Base-by-base conservation (phyloP, 2,797 vertebrate genomes). In the Helostoma temminkii region DNA sequence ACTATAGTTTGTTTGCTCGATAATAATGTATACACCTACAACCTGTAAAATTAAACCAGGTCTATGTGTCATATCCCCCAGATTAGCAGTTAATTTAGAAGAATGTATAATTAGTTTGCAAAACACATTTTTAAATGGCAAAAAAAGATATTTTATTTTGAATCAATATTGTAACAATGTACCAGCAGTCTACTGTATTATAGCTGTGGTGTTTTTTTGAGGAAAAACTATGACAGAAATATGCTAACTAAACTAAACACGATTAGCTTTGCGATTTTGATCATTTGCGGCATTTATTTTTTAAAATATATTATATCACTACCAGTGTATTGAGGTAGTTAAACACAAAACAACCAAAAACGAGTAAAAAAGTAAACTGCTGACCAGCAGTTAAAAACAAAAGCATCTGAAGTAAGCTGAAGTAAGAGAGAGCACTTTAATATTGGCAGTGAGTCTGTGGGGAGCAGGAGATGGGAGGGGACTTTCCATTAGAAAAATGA, bases 401-500 rank as follows among this genome's bases (percentile, higher is more conserved):
- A 26, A 39, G 47, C n/a, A 3, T 42, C 28, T n/a, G n/a, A n/a
- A 34, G 5, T 57, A 8, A 48, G 25, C 50, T 49, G 19, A 18
- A 41, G 21, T 2, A 9, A 54, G 24, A 54, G 55, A 54, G 59
- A 57, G 61, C 64, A 39, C 52, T 74, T 65, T 71, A 32, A 59
- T 78, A 70, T 45, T 63, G 67, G 57, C 71, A 69, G 64, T 79
- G 70, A 74, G 74, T 34, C 71, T 26, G 52, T 52, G 63, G 24
- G 55, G 59, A 30, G 69, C 15, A n/a, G 60, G 19, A 48, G 42
- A 16, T 14, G 18, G 80, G 25, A 4, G 28, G 68, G 56, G 26
- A 46, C 48, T 62, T 73, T 88, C 91, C 93, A 93, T 94, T 93
- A 93, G 78, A 84, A 71, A 91, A 91, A 94, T 92, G 77, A 91